phyloP scores from a whole-genome alignment of 1,140 invertebrate genomes.

The Drosophila varians region DNA sequence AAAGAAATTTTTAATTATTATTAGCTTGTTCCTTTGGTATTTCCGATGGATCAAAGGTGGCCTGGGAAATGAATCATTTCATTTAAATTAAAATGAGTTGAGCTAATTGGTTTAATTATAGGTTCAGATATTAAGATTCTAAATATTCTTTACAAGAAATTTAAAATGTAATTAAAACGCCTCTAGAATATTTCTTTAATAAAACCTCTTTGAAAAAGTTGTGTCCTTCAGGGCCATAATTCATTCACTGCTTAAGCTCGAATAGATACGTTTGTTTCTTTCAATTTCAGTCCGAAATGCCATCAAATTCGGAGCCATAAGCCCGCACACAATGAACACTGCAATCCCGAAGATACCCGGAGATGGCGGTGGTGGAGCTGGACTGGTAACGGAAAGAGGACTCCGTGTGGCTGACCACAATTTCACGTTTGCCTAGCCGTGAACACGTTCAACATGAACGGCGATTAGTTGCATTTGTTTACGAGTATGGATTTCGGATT shows the following conservation, averaged over 20 bases:
- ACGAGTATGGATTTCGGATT: slow-evolving; percentile 81
- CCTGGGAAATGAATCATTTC: no score
- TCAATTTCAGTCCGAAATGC: slow-evolving; percentile 11
- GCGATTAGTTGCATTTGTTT: slow-evolving; percentile 82
- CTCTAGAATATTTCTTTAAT: background rate
- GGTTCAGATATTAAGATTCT: no score
- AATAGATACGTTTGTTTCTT: slow-evolving; percentile 10
- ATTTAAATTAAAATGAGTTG: no score
- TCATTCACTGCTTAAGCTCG: slow-evolving; percentile 35
- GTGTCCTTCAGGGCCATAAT: slow-evolving; percentile 6
- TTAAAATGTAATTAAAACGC: background rate
- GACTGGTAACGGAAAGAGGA: slow-evolving; percentile 7
- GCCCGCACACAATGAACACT: slow-evolving; percentile 37
- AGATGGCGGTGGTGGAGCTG: slow-evolving; percentile 4
- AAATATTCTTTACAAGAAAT: no score
- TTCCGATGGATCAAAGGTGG: no score
- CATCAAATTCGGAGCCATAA: slow-evolving; percentile 40
- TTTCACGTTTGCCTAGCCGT: slow-evolving; percentile 76
- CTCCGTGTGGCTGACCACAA: slow-evolving; percentile 62
- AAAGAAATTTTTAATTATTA: no score
- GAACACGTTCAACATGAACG: slow-evolving; percentile 80
- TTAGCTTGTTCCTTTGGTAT: no score
- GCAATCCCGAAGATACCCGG: background rate
- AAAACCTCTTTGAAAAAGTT: slow-evolving; percentile 9
- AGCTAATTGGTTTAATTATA: no score